Evolutionary conservation across 2,113 vertebrate species (phyloP), one percentile per base, ranked within the genome.

Genomic region (Eurystomus gularis): DNA sequence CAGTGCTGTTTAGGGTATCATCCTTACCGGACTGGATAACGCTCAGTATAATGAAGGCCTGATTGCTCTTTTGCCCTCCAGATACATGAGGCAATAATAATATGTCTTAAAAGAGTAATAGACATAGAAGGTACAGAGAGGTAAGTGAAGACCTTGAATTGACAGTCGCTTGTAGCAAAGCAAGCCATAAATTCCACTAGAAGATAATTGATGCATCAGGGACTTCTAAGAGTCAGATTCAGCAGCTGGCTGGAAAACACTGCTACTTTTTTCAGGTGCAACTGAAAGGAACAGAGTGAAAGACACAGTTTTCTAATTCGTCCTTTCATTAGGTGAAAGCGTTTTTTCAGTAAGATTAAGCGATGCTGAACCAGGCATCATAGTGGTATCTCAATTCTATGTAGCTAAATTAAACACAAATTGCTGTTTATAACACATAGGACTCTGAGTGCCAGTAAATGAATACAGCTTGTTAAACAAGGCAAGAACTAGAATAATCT

Each of bases 171-270:
- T 42, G 60, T 83, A 83, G 35, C 55, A 93, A 73, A 93, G 46
- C 1, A 6, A 79, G 57, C 78, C 81, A 48, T 40, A 92, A 88
- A 92, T 70, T 90, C 44, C 49, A 39, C 37, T 81, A 68, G 69
- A 88, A 95, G 58, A 68, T 92, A 94, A 96, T 87, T 94, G 61
- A 93, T 91, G 86, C 84, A 91, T 89, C 44, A 28, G 77, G 77
- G 81, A 94, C 39, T 3, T 78, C 66, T 84, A 91, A 17, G 24
- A 72, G 61, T 88, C 84, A 91, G 33, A 84, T 87, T 87, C 44
- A 79, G 70, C 48, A 82, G 57, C 0, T 44, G 31, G 9, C 35
- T 72, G 57, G 33, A 93, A 91, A 86, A 79, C 2, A 3, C 7
- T 62, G 26, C 48, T 84, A 11, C 9, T 82, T 91, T 78, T 89